phyloP scores from a whole-genome alignment of 2,888 invertebrate genomes.

The Leptopilina syphax region DNA sequence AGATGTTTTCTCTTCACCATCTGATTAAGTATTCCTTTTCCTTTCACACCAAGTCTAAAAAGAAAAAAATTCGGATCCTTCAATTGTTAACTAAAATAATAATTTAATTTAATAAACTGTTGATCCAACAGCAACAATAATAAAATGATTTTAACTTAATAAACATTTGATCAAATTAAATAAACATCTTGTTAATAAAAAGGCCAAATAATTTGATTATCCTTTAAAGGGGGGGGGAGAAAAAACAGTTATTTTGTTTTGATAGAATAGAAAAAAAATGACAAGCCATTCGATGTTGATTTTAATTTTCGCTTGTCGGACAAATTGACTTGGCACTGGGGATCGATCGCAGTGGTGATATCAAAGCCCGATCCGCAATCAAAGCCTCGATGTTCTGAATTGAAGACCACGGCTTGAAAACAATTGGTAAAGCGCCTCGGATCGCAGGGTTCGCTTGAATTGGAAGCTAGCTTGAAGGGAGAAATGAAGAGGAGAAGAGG shows the following conservation, averaged over 20 bases:
- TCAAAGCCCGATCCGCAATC: conserved; percentile 46
- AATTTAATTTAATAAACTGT: too few relatives aligned
- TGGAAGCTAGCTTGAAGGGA: conserved; percentile 41
- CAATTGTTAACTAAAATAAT: too few relatives aligned
- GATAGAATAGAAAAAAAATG: neutral
- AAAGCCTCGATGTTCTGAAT: conserved; percentile 47
- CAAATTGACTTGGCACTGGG: conserved; percentile 43
- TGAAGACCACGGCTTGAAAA: conserved; percentile 51
- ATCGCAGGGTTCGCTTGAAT: conserved; percentile 48
- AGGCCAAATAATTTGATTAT: neutral
- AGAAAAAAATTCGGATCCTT: too few relatives aligned
- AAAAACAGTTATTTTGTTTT: conserved; percentile 1
- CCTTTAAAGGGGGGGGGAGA: too few relatives aligned
- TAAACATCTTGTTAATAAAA: neutral
- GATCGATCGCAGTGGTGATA: conserved; percentile 45
- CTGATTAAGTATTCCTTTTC: too few relatives aligned
- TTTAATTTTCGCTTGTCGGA: conserved; percentile 30
- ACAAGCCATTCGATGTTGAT: conserved; percentile 27
- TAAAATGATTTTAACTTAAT: too few relatives aligned
- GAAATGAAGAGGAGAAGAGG: neutral
- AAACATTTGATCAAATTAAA: too few relatives aligned
- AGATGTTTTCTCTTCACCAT: too few relatives aligned
- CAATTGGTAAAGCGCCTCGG: conserved; percentile 56
- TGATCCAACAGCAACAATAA: too few relatives aligned
- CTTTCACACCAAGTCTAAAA: too few relatives aligned